Evolutionary conservation across 2,113 vertebrate species (phyloP).

Genomic region (Periophthalmus modestus): DNA sequence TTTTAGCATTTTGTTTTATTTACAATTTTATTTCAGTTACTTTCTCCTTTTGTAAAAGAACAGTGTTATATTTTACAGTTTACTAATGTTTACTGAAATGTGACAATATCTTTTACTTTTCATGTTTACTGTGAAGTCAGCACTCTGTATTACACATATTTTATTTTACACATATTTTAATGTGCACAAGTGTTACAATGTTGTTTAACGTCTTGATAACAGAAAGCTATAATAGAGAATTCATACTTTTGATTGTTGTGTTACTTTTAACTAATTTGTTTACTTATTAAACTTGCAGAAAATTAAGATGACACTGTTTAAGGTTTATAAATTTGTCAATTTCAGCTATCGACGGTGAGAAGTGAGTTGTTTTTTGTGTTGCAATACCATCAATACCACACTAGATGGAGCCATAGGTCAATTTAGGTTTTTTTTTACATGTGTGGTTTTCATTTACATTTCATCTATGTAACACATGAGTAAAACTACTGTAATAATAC

Average conservation of each 20-base stretch:
- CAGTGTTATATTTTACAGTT: constrained; percentile 21
- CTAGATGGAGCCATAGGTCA: constrained; percentile 3
- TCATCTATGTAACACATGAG: too few species aligned
- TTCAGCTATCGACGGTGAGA: too few species aligned
- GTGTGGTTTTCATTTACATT: background rate
- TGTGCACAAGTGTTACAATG: background rate
- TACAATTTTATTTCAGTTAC: too few species aligned
- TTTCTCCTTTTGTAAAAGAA: background rate
- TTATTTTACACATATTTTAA: too few species aligned
- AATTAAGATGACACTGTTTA: too few species aligned
- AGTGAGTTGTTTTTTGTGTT: too few species aligned
- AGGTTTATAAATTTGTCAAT: too few species aligned
- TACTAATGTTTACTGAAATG: background rate
- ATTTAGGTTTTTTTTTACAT: background rate
- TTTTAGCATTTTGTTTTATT: too few species aligned
- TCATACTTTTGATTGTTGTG: background rate
- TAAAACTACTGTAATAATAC: too few species aligned
- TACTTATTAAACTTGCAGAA: too few species aligned
- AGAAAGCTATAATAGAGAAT: background rate
- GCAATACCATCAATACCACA: background rate
- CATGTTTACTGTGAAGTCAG: background rate
- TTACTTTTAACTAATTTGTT: too few species aligned
- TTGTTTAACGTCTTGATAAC: background rate
- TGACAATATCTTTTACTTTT: background rate
- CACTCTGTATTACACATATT: background rate